A percentile compares a stretch with the other conserved stretches of the same genome.
Evolutionary conservation across 1,140 invertebrate species (phyloP).

Genomic region (Procambarus virginalis): DNA sequence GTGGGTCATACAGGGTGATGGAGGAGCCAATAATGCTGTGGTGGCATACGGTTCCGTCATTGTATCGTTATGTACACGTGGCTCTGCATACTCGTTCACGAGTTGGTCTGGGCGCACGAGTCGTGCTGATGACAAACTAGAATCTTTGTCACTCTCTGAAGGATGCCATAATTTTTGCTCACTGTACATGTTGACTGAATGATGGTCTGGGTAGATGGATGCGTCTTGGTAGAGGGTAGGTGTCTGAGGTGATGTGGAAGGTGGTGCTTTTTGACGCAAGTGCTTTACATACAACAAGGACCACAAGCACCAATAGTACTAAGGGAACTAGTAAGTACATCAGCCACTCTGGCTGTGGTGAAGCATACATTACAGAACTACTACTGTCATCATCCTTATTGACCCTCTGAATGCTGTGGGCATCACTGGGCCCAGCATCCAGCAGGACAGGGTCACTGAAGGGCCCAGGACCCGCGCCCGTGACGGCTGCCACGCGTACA

Average conservation of each 20-base stretch:
- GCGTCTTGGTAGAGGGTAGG: constrained; percentile 19
- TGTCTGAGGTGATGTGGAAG: neutral
- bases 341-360: constrained; percentile 40
- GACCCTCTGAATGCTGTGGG: neutral
- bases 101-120: constrained; percentile 8
- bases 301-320: constrained; percentile 19
- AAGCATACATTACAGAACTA: constrained; percentile 7
- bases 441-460: constrained; percentile 5
- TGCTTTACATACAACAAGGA: constrained; percentile 20
- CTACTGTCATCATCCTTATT: neutral
- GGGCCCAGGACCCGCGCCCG: constrained; percentile 43
- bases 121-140: constrained; percentile 19
- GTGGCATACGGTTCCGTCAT: constrained; percentile 22
- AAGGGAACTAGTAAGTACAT: constrained; percentile 34
- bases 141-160: constrained; percentile 39
- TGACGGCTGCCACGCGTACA: constrained; percentile 33
- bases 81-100: constrained; percentile 24
- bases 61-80: neutral
- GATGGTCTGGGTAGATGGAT: constrained; percentile 31
- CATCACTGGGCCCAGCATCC: neutral
- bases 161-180: constrained; percentile 23
- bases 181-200: constrained; percentile 37
- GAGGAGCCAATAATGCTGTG: constrained; percentile 19
- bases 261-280: constrained; percentile 2
- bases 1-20: neutral